Conservation (phyloP, 2,888 invertebrate genomes). For the Nymphalis urticae region DNA sequence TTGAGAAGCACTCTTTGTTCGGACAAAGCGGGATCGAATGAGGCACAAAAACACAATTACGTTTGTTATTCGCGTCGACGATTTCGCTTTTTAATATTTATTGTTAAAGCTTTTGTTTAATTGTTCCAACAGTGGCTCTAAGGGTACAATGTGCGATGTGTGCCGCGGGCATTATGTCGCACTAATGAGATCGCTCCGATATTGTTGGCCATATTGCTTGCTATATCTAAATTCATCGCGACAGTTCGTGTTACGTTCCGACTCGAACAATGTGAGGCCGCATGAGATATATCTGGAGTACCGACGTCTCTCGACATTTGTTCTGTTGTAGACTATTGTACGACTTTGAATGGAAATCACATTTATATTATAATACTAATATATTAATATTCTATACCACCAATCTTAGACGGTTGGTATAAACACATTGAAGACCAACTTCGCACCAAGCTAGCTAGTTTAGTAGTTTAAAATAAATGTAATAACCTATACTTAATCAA, state of each 20-base stretch:
- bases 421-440: too few species aligned
- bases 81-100: constrained; percentile 62
- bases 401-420: too few species aligned
- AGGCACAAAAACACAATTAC: constrained; percentile 78
- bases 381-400: background rate
- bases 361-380: background rate
- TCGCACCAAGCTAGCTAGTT: too few species aligned
- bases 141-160: background rate
- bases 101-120: constrained; percentile 62
- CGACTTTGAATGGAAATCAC: background rate
- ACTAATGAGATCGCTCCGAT: constrained; percentile 48
- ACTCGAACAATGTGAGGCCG: constrained; percentile 9
- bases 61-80: constrained; percentile 74
- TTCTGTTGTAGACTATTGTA: constrained; percentile 6
- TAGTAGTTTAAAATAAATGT: too few species aligned
- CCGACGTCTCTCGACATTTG: constrained; percentile 12
- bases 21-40: constrained; percentile 74
- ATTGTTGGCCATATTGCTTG: constrained; percentile 22
- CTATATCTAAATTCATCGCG: constrained; percentile 32
- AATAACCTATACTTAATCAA: too few species aligned
- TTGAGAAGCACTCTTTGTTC: constrained; percentile 73
- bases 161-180: constrained; percentile 46
- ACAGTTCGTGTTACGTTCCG: constrained; percentile 10
- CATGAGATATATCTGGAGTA: too few species aligned
- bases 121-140: constrained; percentile 52